Evolutionary conservation across 2,113 vertebrate genomes (phyloP).

Genomic region (Solenodon paradoxus): DNA sequence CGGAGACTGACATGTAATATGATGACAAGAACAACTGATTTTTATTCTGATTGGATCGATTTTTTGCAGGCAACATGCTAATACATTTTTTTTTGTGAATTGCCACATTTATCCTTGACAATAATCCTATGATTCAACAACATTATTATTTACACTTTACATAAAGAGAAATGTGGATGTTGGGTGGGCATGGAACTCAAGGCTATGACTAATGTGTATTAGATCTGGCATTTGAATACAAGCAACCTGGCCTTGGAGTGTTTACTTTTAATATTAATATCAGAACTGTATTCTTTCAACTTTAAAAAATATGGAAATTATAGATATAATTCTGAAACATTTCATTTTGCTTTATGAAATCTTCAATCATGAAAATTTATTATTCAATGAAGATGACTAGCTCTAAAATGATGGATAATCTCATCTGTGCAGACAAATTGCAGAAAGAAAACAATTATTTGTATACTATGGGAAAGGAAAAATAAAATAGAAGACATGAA

Average conservation of each 20-base stretch:
- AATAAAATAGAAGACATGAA: not conserved
- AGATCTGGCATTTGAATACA: not conserved
- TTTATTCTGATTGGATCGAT: not conserved
- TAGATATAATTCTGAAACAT: not conserved
- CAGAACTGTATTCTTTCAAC: not conserved
- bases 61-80: not conserved
- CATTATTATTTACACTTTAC: not conserved
- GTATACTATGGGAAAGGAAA: not conserved
- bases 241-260: not conserved
- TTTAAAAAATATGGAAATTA: slow-evolving; percentile 15
- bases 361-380: slow-evolving; percentile 36
- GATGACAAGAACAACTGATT: not conserved
- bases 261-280: not conserved
- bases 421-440: not conserved
- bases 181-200: not conserved
- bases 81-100: not conserved
- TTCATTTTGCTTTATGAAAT: slow-evolving; percentile 40
- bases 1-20: not conserved
- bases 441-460: slow-evolving; percentile 57
- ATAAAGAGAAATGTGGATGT: not conserved
- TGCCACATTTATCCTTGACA: not conserved
- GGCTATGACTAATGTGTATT: not conserved
- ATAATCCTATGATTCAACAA: not conserved
- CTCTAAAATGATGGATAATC: not conserved
- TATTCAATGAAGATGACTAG: slow-evolving; percentile 59